phyloP scores from a whole-genome alignment of 2,797 vertebrate genomes.

The Pangasius macronema region DNA sequence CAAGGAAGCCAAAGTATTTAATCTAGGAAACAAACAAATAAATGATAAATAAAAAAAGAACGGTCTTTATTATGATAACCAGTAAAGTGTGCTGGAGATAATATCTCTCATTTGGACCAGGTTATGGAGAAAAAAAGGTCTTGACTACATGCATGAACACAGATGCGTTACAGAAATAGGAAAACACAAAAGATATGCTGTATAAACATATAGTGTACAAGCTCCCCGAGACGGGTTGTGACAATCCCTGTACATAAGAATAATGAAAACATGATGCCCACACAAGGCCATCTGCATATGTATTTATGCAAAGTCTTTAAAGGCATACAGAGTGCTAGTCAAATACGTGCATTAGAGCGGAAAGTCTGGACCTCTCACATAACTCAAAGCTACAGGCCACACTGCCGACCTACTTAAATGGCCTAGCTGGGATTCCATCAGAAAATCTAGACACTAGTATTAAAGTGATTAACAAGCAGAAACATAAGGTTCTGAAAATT shows the following conservation, averaged over 20 bases:
- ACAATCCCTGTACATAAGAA: neutral
- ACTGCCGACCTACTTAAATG: neutral
- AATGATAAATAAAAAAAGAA: neutral
- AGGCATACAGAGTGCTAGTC: constrained; percentile 1
- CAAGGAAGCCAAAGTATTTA: neutral
- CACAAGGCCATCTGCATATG: neutral
- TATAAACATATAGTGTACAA: neutral
- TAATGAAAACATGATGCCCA: neutral
- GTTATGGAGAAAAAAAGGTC: neutral
- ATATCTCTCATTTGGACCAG: neutral
- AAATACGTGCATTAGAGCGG: neutral
- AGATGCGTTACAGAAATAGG: neutral
- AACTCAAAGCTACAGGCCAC: neutral
- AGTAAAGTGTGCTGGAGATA: neutral
- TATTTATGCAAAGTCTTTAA: constrained; percentile 1
- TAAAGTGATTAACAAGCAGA: neutral
- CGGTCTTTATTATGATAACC: neutral
- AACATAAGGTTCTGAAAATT: neutral
- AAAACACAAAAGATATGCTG: neutral
- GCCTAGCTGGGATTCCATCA: neutral
- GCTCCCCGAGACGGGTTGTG: neutral
- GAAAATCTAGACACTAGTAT: neutral
- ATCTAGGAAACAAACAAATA: neutral
- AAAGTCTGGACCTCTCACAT: neutral
- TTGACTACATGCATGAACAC: neutral